Conservation (phyloP, 2,113 vertebrate species). For the Helogale parvula region DNA sequence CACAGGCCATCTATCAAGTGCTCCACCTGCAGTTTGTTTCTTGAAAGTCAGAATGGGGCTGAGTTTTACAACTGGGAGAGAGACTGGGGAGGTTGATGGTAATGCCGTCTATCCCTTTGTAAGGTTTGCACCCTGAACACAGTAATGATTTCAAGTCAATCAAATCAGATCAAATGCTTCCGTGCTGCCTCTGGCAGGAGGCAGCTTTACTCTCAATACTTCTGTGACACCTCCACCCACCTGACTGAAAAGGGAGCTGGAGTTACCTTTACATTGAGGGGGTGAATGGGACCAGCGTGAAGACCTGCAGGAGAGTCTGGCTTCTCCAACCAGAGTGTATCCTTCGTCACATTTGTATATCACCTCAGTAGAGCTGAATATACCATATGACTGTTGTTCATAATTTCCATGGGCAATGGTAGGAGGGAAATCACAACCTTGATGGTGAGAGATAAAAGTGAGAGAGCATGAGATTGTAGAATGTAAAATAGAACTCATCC, state of each 20-base stretch:
- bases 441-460: not conserved
- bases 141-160: slow-evolving; percentile 17
- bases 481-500: not conserved
- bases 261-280: slow-evolving; percentile 71
- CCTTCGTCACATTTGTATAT: slow-evolving; percentile 56
- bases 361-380: accelerated
- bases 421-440: slow-evolving; percentile 34
- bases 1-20: not conserved
- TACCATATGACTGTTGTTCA: accelerated
- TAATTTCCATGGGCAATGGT: not conserved
- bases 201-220: not conserved
- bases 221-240: not conserved
- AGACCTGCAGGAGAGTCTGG: accelerated
- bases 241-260: not conserved
- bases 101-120: not conserved
- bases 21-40: not conserved
- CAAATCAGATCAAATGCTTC: not conserved
- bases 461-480: not conserved
- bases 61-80: not conserved
- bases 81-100: not conserved
- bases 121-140: not conserved
- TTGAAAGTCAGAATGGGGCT: not conserved
- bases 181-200: not conserved
- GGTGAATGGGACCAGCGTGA: not conserved
- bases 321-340: slow-evolving; percentile 13